phyloP scores from a whole-genome alignment of 1,140 invertebrate genomes.

The Pachypeltis micranthus region DNA sequence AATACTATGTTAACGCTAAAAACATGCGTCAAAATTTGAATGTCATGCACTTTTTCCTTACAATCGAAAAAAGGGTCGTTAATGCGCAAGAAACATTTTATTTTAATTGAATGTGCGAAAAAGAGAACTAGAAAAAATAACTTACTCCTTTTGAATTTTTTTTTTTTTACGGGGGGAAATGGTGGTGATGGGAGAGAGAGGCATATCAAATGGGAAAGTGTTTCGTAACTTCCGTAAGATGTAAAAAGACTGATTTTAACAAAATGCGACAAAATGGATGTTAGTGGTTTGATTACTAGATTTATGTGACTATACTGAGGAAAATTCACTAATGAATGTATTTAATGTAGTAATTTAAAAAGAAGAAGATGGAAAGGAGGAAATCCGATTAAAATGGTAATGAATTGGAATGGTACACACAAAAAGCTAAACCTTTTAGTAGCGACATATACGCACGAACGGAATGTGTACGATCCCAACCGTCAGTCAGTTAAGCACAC shows the following conservation, averaged over 20 bases:
- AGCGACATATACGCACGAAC: too few species aligned
- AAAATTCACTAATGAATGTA: too few species aligned
- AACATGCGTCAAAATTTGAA: neutral
- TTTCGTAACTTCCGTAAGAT: neutral
- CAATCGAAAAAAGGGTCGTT: slow-evolving; percentile 4
- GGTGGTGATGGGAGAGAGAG: neutral
- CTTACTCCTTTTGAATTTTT: too few species aligned
- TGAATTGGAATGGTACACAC: too few species aligned
- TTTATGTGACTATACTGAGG: too few species aligned
- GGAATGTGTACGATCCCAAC: slow-evolving; percentile 14
- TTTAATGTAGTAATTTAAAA: too few species aligned
- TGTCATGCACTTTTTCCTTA: neutral
- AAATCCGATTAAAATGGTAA: too few species aligned
- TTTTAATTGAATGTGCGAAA: too few species aligned
- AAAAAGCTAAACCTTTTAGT: too few species aligned
- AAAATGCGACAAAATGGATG: neutral
- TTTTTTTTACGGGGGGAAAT: too few species aligned
- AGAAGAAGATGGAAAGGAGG: too few species aligned
- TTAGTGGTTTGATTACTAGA: too few species aligned
- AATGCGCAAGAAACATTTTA: neutral
- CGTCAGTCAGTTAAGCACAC: slow-evolving; percentile 12
- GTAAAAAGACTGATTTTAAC: neutral
- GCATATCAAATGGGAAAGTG: neutral
- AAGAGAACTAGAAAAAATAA: neutral
- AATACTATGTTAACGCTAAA: neutral